These are phyloP conservation scores for Falcaria lacertinaria DNA, from an alignment of 2,888 invertebrate species.

Conservation along the genomic window DNA sequence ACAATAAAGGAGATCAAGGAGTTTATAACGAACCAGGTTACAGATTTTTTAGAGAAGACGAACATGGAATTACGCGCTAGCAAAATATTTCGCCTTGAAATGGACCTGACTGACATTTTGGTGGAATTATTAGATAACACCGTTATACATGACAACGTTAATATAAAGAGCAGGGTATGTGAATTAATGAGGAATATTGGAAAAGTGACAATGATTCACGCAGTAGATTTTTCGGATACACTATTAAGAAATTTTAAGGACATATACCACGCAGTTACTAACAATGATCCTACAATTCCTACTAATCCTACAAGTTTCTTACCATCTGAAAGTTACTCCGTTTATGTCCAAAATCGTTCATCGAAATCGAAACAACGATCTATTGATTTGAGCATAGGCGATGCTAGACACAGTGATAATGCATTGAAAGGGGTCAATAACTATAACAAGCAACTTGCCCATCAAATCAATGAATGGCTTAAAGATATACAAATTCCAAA, in stretches of 20 bases:
- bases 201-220: constrained; percentile 16
- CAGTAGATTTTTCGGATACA: constrained; percentile 13
- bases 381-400: background rate
- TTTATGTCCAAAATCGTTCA: background rate
- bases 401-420: background rate
- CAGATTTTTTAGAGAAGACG: constrained; percentile 13
- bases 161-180: background rate
- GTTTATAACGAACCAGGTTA: constrained; percentile 18
- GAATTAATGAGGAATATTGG: constrained; percentile 7
- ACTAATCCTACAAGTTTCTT: background rate
- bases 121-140: background rate
- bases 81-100: constrained; percentile 2
- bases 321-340: background rate
- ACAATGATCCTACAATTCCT: no score
- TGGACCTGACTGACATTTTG: constrained; percentile 1
- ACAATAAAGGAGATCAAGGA: constrained; percentile 16
- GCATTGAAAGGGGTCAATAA: background rate
- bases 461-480: constrained; percentile 15
- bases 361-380: background rate
- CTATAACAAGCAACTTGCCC: background rate
- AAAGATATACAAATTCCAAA: constrained; percentile 3
- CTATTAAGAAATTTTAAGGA: constrained; percentile 17
- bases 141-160: background rate
- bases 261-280: constrained; percentile 2
- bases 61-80: constrained; percentile 6